Evolutionary conservation across 2,888 invertebrate species (phyloP), one percentile per base, ranked within the genome.

Genomic region (Melolontha melolontha): DNA sequence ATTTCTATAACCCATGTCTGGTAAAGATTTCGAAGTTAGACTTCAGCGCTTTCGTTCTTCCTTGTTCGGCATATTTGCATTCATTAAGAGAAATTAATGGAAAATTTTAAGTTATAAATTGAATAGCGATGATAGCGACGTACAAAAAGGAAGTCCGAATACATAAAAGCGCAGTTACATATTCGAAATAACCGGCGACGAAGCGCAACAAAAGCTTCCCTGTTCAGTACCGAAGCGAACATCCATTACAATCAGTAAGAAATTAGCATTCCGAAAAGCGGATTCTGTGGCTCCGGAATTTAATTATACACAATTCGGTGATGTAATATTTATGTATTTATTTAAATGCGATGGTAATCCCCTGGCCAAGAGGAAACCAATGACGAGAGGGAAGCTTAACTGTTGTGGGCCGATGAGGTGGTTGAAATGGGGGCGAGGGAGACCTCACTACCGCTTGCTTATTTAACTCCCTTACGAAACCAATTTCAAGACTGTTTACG

Each of bases 241-340:
- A 81, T 80, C 81, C 77, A 82, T 81, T 81, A 82, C 81, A 81
- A 80, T 81, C 80, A 81, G 79, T 78, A 78, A 76, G 78, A 80
- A 82, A 82, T 81, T 82, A 81, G 80, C 81, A 81, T 81, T 79
- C 79, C 73, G 78, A 77, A 79, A 81, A 80, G 79, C 79, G 80
- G 79, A 76, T 80, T 79, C 77, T 78, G 78, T 77, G 79, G 80
- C 80, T 79, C 78, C 74, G 77, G 79, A 81, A 83, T 83, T 82
- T 83, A 82, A 83, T 83, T 83, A 82, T 81, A 83, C 82, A 82
- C 82, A 82, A 81, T 82, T 82, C 81, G 78, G 79, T 78, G 83
- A 83, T 83, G 83, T 83, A 81, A 83, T 83, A 83, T 83, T 83
- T 83, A 83, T 83, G 83, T 83, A 83, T 83, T 83, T 83, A 83